These are phyloP conservation scores for Sinocyclocheilus rhinocerous DNA, from an alignment of 2,113 vertebrate genomes.

Conservation along the genomic window DNA sequence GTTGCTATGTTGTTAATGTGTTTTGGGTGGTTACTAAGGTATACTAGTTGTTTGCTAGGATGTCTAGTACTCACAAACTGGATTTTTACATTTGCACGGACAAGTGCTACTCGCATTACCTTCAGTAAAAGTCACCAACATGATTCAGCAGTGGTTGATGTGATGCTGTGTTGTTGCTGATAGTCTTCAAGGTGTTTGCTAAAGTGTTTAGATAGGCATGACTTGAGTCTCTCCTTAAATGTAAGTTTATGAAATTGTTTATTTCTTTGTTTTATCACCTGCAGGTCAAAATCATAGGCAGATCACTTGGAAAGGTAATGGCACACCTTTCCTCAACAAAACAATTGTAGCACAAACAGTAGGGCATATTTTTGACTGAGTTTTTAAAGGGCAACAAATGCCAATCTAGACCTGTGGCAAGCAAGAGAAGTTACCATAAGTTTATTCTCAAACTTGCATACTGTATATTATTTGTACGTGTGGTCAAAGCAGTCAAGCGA, in stretches of 20 bases:
- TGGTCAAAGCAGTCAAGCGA: not conserved
- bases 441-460: not conserved
- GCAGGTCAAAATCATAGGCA: not conserved
- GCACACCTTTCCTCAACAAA: not conserved
- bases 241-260: not conserved
- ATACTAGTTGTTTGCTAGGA: too few species aligned
- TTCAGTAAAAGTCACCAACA: too few species aligned
- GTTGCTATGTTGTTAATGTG: not conserved
- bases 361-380: not conserved
- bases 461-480: constrained; percentile 18
- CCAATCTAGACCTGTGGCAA: not conserved
- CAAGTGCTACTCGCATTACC: too few species aligned
- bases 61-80: too few species aligned
- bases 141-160: not conserved
- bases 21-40: too few species aligned
- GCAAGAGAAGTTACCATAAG: not conserved
- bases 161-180: not conserved
- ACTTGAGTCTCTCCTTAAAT: not conserved
- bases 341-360: not conserved
- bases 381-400: not conserved
- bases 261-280: not conserved
- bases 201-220: not conserved
- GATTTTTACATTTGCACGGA: too few species aligned
- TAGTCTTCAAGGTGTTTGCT: not conserved
- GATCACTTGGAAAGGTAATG: not conserved